These are phyloP conservation scores for Eublepharis macularius DNA, from an alignment of 2,113 vertebrate genomes.

Conservation along the genomic window DNA sequence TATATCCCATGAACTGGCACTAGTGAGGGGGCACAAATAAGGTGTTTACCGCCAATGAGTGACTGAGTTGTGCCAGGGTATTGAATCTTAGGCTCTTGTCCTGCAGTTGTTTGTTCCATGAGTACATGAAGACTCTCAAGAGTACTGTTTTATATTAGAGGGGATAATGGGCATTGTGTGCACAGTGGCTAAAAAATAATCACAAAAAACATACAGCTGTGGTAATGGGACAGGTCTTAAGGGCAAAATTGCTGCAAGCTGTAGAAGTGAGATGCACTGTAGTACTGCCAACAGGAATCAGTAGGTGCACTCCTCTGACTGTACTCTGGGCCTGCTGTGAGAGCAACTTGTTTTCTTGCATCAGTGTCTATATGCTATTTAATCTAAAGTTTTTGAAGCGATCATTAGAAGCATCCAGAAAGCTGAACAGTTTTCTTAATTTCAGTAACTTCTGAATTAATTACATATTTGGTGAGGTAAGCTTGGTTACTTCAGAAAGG, in stretches of 20 bases:
- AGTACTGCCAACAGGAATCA: neutral
- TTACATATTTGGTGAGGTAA: neutral
- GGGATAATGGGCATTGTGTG: neutral
- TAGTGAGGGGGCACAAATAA: neutral
- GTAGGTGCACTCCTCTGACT: neutral
- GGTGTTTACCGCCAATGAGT: neutral
- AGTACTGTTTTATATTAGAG: neutral
- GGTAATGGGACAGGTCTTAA: slow-evolving; percentile 1
- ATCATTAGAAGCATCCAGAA: neutral
- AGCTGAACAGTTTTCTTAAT: neutral
- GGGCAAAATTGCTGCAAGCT: neutral
- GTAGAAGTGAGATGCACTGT: neutral
- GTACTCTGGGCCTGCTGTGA: neutral
- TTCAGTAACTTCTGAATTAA: neutral
- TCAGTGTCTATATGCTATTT: neutral
- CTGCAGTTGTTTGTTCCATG: neutral
- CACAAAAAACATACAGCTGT: neutral
- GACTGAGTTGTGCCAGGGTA: neutral
- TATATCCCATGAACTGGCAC: neutral
- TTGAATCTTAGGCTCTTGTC: neutral
- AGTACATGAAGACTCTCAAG: neutral
- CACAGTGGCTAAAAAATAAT: neutral
- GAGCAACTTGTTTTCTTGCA: neutral
- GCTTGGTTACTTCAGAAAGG: neutral
- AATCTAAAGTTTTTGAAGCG: neutral